Percentiles rank a stretch among this genome's conserved stretches.
Evolutionary conservation across 2,113 vertebrate genomes (phyloP).

Genomic region (Columba janthina): DNA sequence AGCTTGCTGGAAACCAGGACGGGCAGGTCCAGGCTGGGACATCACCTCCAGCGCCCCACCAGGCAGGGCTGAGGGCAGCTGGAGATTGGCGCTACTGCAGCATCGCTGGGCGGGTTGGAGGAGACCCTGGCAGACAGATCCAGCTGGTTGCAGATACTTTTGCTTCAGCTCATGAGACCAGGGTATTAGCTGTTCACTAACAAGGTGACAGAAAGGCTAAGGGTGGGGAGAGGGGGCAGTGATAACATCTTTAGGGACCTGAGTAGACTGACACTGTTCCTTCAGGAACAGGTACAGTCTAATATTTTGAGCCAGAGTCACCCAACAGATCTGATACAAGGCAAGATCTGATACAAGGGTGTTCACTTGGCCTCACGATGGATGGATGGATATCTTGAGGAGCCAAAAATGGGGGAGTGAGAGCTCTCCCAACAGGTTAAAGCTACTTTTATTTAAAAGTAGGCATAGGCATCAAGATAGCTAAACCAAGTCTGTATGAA

Average conservation of each 20-base stretch:
- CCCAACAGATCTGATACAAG: neutral
- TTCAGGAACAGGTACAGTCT: neutral
- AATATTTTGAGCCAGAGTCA: neutral
- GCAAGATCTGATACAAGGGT: neutral
- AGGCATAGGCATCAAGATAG: too few relatives aligned
- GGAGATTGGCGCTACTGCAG: accelerated
- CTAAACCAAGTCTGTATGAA: neutral
- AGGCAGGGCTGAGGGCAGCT: neutral
- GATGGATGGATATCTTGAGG: neutral
- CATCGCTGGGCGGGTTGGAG: neutral
- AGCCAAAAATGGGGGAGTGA: neutral
- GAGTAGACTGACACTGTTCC: neutral
- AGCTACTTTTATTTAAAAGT: neutral
- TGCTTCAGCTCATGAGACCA: neutral
- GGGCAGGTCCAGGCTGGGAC: neutral
- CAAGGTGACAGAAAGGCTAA: neutral
- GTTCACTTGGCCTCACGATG: neutral
- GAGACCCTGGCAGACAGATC: neutral
- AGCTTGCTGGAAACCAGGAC: neutral
- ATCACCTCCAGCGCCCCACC: accelerated
- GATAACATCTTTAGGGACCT: neutral
- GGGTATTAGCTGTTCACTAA: neutral
- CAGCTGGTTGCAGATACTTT: neutral
- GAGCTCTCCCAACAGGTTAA: neutral
- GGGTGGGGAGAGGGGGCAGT: neutral